Evolutionary conservation across 2,113 vertebrate species (phyloP).

Genomic region (Pseudopodoces humilis): DNA sequence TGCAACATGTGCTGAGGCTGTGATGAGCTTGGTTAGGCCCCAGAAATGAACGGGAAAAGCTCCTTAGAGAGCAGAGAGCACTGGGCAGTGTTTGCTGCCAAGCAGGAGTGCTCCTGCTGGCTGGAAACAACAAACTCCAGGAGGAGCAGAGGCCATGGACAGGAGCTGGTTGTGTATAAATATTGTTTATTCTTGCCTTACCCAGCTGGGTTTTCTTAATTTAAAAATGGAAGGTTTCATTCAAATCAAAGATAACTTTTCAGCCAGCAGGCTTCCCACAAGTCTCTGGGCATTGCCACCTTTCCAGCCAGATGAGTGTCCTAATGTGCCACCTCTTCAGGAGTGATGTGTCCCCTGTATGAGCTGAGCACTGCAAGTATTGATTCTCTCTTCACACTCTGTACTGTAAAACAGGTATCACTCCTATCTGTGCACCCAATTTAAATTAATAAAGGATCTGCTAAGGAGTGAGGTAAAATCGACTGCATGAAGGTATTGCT

Average conservation of each 20-base stretch:
- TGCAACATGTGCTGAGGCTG: neutral
- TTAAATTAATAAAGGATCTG: neutral
- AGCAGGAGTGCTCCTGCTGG: neutral
- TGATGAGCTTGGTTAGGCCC: neutral
- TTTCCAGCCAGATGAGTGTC: neutral
- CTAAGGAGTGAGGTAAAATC: neutral
- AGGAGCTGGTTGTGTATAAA: neutral
- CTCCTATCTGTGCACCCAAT: neutral
- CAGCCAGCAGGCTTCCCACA: neutral
- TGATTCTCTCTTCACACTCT: neutral
- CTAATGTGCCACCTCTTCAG: neutral
- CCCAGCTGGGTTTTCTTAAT: neutral
- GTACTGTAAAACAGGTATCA: neutral
- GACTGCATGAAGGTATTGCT: neutral
- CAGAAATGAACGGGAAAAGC: neutral
- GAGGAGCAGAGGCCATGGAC: neutral
- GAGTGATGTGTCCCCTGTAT: neutral
- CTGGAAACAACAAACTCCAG: neutral
- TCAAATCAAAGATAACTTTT: neutral
- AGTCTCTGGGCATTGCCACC: neutral
- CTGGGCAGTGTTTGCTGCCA: neutral
- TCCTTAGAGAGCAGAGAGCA: neutral
- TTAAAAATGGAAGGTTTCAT: neutral
- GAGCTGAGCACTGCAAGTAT: neutral
- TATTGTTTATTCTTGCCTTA: neutral